A percentile compares a stretch with the other conserved stretches of the same genome.
These are phyloP conservation scores for Sitophilus oryzae DNA, from an alignment of 1,140 invertebrate species.

Conservation along the genomic window DNA sequence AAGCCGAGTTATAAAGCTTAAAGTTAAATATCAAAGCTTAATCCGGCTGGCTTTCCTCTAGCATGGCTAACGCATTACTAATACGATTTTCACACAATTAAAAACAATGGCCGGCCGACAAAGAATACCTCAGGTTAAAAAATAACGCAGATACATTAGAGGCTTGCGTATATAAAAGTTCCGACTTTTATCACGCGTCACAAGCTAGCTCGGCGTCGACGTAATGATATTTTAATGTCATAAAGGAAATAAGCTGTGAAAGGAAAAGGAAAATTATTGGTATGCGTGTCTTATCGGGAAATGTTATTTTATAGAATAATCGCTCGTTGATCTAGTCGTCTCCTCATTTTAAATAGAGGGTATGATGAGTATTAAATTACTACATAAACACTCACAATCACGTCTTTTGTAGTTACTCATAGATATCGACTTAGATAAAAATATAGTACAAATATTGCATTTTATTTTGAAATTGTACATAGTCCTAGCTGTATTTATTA, in stretches of 20 bases:
- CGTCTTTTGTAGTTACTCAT: too few relatives aligned
- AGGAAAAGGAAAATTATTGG: not conserved
- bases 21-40: not conserved
- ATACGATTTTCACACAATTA: not conserved
- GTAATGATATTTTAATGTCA: slow-evolving; percentile 8
- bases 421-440: too few relatives aligned
- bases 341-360: too few relatives aligned
- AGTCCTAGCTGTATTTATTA: too few relatives aligned
- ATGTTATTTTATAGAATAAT: too few relatives aligned
- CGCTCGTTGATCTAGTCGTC: too few relatives aligned
- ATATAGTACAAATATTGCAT: too few relatives aligned
- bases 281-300: not conserved
- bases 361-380: too few relatives aligned
- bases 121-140: not conserved
- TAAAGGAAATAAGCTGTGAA: not conserved
- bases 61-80: slow-evolving; percentile 6
- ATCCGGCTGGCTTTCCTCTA: slow-evolving; percentile 6
- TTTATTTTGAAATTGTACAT: too few relatives aligned
- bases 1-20: not conserved
- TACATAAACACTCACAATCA: too few relatives aligned
- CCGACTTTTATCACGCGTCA: not conserved
- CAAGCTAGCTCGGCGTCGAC: not conserved
- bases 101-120: not conserved
- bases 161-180: slow-evolving; percentile 5
- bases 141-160: slow-evolving; percentile 5